Evolutionary conservation across 2,797 vertebrate genomes (phyloP).

Genomic region (Staurois parvus): DNA sequence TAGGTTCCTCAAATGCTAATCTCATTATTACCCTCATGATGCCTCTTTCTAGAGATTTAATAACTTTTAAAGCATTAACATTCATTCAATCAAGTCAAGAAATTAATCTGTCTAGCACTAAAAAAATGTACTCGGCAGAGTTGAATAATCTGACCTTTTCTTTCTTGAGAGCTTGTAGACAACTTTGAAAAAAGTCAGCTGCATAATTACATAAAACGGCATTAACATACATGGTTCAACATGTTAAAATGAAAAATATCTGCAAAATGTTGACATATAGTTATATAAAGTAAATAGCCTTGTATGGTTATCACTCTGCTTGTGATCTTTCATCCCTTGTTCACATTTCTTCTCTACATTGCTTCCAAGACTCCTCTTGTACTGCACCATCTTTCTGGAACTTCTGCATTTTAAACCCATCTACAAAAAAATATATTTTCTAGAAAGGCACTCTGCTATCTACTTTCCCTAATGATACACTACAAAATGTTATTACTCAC

Average conservation of each 20-base stretch:
- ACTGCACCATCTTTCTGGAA: no score
- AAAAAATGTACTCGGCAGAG: slow-evolving; percentile 63
- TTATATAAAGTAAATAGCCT: not conserved
- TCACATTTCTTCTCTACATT: no score
- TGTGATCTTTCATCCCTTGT: no score
- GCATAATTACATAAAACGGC: not conserved
- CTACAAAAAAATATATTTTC: no score
- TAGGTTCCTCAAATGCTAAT: slow-evolving; percentile 78
- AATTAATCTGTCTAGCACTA: slow-evolving; percentile 74
- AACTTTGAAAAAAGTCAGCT: slow-evolving; percentile 11
- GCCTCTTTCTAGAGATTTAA: slow-evolving; percentile 77
- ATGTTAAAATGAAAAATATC: not conserved
- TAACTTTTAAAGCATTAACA: slow-evolving; percentile 64
- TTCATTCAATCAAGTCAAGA: slow-evolving; percentile 68
- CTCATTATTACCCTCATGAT: slow-evolving; percentile 77
- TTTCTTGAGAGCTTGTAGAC: not conserved
- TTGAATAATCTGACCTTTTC: slow-evolving; percentile 63
- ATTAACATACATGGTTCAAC: not conserved
- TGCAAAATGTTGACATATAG: not conserved
- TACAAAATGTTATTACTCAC: no score
- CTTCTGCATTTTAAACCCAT: no score
- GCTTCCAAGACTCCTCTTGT: no score
- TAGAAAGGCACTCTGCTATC: no score
- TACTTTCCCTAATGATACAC: no score
- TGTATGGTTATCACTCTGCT: not conserved